Conservation (phyloP, 2,888 invertebrate genomes). For the Unio pictorum region DNA sequence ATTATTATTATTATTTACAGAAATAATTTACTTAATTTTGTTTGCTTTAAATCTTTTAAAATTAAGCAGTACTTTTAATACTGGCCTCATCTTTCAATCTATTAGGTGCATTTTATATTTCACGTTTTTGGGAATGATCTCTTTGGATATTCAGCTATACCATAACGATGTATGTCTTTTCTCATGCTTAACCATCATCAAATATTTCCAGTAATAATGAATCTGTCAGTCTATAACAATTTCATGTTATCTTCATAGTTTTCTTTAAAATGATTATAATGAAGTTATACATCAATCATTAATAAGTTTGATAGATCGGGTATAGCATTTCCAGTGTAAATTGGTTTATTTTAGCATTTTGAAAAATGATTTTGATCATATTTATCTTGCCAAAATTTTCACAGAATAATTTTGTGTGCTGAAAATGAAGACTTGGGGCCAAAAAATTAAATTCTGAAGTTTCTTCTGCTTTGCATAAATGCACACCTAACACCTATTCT, state of each 20-base stretch:
- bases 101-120: too few species aligned
- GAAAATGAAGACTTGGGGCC: not conserved
- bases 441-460: not conserved
- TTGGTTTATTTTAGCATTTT: constrained; percentile 3
- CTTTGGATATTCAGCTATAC: constrained; percentile 4
- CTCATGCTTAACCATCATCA: constrained; percentile 6
- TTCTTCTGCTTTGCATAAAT: not conserved
- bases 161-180: not conserved
- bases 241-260: constrained; percentile 6
- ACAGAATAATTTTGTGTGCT: not conserved
- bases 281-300: not conserved
- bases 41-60: not conserved
- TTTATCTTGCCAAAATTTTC: not conserved
- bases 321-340: constrained; percentile 3
- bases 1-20: too few species aligned
- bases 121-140: not conserved
- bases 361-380: not conserved
- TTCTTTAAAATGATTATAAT: constrained; percentile 8
- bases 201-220: constrained; percentile 3
- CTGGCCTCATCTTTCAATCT: constrained; percentile 7
- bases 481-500: not conserved
- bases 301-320: constrained; percentile 5
- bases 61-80: not conserved
- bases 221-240: constrained; percentile 13
- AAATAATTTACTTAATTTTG: not conserved